Conservation (phyloP, 2,888 invertebrate species). For the Drosophila austrosaltans region DNA sequence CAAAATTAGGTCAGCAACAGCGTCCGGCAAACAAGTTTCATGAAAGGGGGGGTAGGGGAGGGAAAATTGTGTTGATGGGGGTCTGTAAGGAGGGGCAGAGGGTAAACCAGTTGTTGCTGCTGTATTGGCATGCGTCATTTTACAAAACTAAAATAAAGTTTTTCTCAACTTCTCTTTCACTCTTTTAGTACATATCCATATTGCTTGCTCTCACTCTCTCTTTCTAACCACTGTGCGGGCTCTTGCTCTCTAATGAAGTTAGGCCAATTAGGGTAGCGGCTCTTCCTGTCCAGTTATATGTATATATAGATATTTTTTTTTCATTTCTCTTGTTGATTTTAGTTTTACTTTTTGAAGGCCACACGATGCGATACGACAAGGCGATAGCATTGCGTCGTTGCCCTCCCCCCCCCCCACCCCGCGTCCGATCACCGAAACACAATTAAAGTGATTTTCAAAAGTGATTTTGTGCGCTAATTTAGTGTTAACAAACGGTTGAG, state of each 20-base stretch:
- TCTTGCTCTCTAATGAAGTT: slow-evolving; percentile 6
- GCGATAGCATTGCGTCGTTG: not conserved
- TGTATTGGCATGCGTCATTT: slow-evolving; percentile 40
- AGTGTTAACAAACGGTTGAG: slow-evolving; percentile 51
- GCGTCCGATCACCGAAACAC: slow-evolving; percentile 21
- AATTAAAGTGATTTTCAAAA: slow-evolving; percentile 64
- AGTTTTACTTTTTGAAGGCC: slow-evolving; percentile 19
- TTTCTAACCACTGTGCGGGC: not conserved
- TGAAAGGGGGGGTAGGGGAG: slow-evolving; percentile 22
- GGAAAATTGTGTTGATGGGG: slow-evolving; percentile 17
- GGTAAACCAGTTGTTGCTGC: slow-evolving; percentile 16
- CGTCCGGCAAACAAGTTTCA: slow-evolving; percentile 63
- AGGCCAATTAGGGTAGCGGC: slow-evolving; percentile 18
- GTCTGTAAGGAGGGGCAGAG: slow-evolving; percentile 13
- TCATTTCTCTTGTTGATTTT: not conserved
- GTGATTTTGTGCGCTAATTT: slow-evolving; percentile 70
- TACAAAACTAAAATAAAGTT: slow-evolving; percentile 10
- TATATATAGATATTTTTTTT: not conserved
- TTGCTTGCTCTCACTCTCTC: not conserved
- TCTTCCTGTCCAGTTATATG: slow-evolving; percentile 15
- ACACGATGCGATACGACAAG: not conserved
- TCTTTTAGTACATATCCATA: not conserved
- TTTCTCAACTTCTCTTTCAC: slow-evolving; percentile 19
- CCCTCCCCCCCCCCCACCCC: slow-evolving; percentile 27
- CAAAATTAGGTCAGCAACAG: slow-evolving; percentile 70